These are phyloP conservation scores for Tipula helvola DNA, from an alignment of 2,888 invertebrate genomes.

Conservation along the genomic window DNA sequence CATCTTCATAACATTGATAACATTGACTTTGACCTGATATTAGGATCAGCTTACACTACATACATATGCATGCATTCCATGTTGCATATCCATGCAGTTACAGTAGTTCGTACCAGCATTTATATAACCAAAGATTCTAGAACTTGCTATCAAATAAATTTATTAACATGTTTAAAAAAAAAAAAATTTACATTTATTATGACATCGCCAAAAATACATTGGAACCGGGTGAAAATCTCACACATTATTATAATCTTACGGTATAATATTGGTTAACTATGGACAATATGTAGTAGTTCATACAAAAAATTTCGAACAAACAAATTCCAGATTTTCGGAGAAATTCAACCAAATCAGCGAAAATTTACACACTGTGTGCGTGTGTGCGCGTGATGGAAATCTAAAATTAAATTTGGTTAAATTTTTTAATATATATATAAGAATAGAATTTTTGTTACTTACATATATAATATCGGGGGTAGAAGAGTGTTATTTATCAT, in stretches of 20 bases:
- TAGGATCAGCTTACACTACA: background rate
- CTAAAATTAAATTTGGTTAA: background rate
- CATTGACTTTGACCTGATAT: background rate
- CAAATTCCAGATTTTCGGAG: background rate
- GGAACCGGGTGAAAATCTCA: background rate
- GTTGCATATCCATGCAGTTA: no score
- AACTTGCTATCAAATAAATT: no score
- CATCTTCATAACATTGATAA: background rate
- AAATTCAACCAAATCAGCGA: background rate
- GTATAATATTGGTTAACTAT: background rate
- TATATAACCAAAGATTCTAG: no score
- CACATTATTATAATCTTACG: background rate
- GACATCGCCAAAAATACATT: background rate
- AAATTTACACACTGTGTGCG: background rate
- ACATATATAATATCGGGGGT: background rate
- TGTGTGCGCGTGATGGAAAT: background rate
- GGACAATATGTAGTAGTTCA: background rate
- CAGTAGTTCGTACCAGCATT: no score
- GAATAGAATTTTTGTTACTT: background rate
- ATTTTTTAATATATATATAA: background rate
- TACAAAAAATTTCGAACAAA: background rate
- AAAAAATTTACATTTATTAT: no score
- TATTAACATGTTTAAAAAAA: no score
- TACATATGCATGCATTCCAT: no score
- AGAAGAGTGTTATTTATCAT: background rate